phyloP scores from a whole-genome alignment of 2,113 vertebrate genomes.

The Pithys albifrons region DNA sequence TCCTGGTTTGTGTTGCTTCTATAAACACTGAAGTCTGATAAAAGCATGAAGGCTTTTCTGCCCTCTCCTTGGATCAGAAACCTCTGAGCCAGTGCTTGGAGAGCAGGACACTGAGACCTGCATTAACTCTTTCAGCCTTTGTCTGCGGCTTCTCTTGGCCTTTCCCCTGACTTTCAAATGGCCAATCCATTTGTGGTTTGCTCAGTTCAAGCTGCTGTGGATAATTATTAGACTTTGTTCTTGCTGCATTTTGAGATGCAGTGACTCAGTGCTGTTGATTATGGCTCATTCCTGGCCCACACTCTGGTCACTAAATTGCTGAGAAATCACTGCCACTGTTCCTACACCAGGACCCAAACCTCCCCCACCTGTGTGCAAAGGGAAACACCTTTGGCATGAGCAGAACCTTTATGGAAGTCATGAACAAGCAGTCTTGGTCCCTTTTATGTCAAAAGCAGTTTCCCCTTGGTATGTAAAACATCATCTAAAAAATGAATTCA shows the following conservation, averaged over 20 bases:
- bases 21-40: conserved; percentile 77
- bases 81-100: conserved; percentile 59
- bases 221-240: conserved; percentile 70
- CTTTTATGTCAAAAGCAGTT: neutral
- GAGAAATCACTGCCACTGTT: conserved; percentile 58
- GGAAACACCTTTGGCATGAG: conserved; percentile 25
- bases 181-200: conserved; percentile 51
- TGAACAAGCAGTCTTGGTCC: neutral
- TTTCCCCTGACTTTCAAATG: conserved; percentile 41
- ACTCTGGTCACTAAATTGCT: conserved; percentile 57
- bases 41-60: conserved; percentile 77
- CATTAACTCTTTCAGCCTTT: conserved; percentile 67
- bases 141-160: neutral
- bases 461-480: neutral
- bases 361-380: neutral
- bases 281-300: conserved; percentile 65
- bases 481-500: neutral
- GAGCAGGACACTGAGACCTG: conserved; percentile 7
- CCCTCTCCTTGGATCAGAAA: conserved; percentile 61
- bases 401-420: neutral
- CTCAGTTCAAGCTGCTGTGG: conserved; percentile 44
- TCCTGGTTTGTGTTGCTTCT: conserved; percentile 79
- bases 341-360: conserved; percentile 4
- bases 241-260: conserved; percentile 64
- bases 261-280: conserved; percentile 67